Conservation (phyloP, 2,113 vertebrate species). For the Corythornis madagascariensis region DNA sequence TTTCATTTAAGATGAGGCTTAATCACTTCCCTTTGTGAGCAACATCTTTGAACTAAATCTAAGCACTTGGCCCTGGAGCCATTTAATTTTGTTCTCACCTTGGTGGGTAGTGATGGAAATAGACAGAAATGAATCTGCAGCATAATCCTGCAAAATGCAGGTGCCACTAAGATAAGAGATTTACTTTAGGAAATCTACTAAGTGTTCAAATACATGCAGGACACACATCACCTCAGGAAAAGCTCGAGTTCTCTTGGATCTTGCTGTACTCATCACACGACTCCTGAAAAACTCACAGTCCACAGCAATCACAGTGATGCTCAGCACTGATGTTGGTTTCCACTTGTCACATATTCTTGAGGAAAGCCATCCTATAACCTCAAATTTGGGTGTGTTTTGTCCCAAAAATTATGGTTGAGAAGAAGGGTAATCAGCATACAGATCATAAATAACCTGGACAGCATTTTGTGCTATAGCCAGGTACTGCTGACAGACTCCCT, state of each 20-base stretch:
- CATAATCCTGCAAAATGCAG: background rate
- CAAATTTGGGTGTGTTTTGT: background rate
- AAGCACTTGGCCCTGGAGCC: background rate
- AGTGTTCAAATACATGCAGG: background rate
- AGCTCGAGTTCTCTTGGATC: background rate
- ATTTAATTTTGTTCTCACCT: background rate
- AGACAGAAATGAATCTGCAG: background rate
- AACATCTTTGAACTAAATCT: constrained; percentile 14
- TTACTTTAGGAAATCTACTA: background rate
- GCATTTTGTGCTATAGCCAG: background rate
- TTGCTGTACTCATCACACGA: background rate
- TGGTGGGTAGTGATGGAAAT: background rate
- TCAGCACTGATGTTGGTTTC: background rate
- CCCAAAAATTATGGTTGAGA: background rate
- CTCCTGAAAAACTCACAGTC: background rate
- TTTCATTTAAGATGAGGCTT: constrained; percentile 32
- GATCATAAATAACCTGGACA: constrained; percentile 35
- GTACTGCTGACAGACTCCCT: constrained; percentile 20
- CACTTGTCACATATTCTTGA: background rate
- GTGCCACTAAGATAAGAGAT: background rate
- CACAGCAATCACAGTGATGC: background rate
- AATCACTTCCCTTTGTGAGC: constrained; percentile 21
- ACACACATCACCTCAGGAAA: background rate
- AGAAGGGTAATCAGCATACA: background rate
- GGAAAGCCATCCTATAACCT: background rate